phyloP scores from a whole-genome alignment of 2,888 invertebrate species.

The Tenthredo livida region DNA sequence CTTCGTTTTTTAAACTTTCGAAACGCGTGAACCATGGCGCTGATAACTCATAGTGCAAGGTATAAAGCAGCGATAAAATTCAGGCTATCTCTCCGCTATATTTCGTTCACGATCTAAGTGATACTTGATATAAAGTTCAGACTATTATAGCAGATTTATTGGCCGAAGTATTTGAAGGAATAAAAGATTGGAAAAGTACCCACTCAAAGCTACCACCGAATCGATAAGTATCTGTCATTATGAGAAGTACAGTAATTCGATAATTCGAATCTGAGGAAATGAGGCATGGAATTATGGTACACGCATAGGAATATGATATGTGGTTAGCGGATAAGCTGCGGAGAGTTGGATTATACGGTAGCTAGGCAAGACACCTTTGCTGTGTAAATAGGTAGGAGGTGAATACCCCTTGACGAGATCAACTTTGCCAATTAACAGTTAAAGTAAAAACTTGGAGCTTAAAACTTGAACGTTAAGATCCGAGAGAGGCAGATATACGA shows the following conservation, averaged over 20 bases:
- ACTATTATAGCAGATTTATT: not conserved
- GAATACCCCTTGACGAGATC: slow-evolving; percentile 43
- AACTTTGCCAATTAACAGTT: slow-evolving; percentile 49
- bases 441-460: slow-evolving; percentile 43
- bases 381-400: slow-evolving; percentile 31
- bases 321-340: not conserved
- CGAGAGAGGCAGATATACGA: not conserved
- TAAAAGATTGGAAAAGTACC: not conserved
- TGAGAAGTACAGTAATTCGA: not conserved
- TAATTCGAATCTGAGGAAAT: not conserved
- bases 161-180: not conserved
- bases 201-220: not conserved
- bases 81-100: not conserved
- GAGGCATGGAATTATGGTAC: not conserved
- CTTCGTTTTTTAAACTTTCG: not conserved
- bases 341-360: slow-evolving; percentile 1
- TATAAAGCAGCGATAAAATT: slow-evolving; percentile 1
- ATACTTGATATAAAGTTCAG: not conserved
- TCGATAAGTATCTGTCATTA: not conserved
- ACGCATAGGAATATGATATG: not conserved
- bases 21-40: not conserved
- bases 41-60: not conserved
- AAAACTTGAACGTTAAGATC: slow-evolving; percentile 39
- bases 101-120: not conserved
- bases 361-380: not conserved